Conservation (phyloP, 2,888 invertebrate species). For the Leuctra nigra region DNA sequence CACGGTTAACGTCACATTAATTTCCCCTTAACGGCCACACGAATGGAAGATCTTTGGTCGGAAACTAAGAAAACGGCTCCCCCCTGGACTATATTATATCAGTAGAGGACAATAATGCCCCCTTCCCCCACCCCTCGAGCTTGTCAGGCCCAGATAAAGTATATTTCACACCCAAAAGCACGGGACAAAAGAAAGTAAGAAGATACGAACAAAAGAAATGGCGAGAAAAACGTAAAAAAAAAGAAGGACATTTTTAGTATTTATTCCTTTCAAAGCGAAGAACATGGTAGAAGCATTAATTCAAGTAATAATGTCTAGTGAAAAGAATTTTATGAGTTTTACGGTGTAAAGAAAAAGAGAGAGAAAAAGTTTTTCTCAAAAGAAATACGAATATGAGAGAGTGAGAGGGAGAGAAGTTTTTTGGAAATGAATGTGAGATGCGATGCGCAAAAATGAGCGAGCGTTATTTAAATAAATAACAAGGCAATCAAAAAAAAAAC, state of each 20-base stretch:
- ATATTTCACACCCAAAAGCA: constrained; percentile 22
- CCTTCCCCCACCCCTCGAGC: background rate
- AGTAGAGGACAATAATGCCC: constrained; percentile 1
- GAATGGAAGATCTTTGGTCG: background rate
- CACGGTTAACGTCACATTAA: constrained; percentile 16
- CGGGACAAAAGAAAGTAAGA: constrained; percentile 21
- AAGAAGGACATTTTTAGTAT: constrained; percentile 21
- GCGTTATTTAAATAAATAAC: background rate
- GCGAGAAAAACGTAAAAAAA: constrained; percentile 14
- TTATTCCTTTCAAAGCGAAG: constrained; percentile 14
- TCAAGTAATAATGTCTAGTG: constrained; percentile 26
- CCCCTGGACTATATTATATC: constrained; percentile 10
- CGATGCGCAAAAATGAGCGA: background rate
- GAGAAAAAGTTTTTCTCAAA: background rate
- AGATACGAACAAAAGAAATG: constrained; percentile 20
- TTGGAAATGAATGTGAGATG: constrained; percentile 7
- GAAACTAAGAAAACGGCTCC: constrained; percentile 5
- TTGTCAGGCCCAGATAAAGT: constrained; percentile 23
- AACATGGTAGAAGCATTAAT: constrained; percentile 25
- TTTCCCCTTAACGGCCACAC: background rate
- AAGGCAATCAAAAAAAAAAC: background rate
- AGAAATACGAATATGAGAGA: background rate
- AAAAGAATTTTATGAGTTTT: constrained; percentile 25
- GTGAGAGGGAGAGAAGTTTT: background rate
- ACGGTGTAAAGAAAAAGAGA: background rate